phyloP scores from a whole-genome alignment of 2,888 invertebrate genomes.

The Drosophila austrosaltans region DNA sequence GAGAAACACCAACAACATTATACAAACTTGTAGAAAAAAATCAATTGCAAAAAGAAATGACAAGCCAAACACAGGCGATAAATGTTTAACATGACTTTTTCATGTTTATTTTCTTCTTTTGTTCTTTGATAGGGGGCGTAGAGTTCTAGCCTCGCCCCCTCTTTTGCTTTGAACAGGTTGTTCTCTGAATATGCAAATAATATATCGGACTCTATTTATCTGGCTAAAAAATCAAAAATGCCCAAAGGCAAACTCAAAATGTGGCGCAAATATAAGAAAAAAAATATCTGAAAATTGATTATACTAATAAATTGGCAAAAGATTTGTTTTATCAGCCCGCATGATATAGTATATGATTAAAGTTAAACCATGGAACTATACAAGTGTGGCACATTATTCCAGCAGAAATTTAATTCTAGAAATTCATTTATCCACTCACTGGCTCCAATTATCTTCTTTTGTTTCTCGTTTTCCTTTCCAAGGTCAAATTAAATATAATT shows the following conservation, averaged over 20 bases:
- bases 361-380: background rate
- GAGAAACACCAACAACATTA: conserved; percentile 14
- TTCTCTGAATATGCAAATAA: conserved; percentile 38
- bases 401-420: background rate
- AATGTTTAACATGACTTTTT: conserved; percentile 50
- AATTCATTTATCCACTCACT: conserved; percentile 42
- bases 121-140: conserved; percentile 31
- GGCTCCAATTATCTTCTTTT: conserved; percentile 44
- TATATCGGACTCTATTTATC: conserved; percentile 16
- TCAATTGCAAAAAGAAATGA: conserved; percentile 28
- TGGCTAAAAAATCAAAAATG: conserved; percentile 9
- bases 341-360: conserved; percentile 16
- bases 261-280: conserved; percentile 19
- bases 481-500: conserved; percentile 45
- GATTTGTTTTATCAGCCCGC: conserved; percentile 31
- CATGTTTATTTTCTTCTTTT: conserved; percentile 3
- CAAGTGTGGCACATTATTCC: background rate
- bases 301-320: conserved; percentile 36
- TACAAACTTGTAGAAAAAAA: conserved; percentile 10
- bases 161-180: conserved; percentile 33
- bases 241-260: conserved; percentile 21
- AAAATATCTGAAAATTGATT: conserved; percentile 11
- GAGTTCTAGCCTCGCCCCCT: conserved; percentile 40
- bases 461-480: conserved; percentile 34
- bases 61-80: conserved; percentile 36